A percentile compares a stretch with the other conserved stretches of the same genome.
phyloP scores from a whole-genome alignment of 2,888 invertebrate genomes.

The Drosophila aldrichi region DNA sequence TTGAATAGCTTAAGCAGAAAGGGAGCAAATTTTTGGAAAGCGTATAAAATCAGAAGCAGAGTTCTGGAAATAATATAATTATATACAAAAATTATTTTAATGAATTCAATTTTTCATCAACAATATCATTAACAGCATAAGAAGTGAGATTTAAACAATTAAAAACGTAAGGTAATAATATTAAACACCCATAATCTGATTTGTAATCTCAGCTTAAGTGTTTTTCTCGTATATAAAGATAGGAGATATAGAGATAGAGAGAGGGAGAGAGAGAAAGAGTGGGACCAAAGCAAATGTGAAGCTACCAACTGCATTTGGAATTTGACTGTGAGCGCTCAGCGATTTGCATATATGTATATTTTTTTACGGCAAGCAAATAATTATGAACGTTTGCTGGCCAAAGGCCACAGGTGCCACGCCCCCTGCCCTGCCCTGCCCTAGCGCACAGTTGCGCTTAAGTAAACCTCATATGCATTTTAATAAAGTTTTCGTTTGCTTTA shows the following conservation, averaged over 20 bases:
- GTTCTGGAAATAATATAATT: too few relatives aligned
- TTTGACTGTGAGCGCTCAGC: slow-evolving; percentile 15
- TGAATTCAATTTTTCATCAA: not conserved
- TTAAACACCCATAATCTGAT: not conserved
- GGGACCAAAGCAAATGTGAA: slow-evolving; percentile 14
- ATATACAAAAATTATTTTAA: too few relatives aligned
- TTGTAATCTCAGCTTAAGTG: not conserved
- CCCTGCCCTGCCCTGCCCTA: not conserved
- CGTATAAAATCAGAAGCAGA: too few relatives aligned
- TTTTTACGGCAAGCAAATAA: slow-evolving; percentile 56
- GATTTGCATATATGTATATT: slow-evolving; percentile 57
- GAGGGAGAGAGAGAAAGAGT: too few relatives aligned
- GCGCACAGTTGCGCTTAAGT: slow-evolving; percentile 32
- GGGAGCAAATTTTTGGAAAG: too few relatives aligned
- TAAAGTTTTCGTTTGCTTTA: slow-evolving; percentile 60
- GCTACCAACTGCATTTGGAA: slow-evolving; percentile 28
- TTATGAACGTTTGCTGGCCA: slow-evolving; percentile 45
- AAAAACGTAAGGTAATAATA: not conserved
- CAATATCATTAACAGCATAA: not conserved
- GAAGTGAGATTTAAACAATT: not conserved
- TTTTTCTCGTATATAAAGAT: not conserved
- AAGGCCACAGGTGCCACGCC: slow-evolving; percentile 19
- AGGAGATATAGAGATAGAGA: too few relatives aligned
- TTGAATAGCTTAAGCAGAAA: too few relatives aligned
- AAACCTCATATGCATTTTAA: slow-evolving; percentile 58